phyloP scores from a whole-genome alignment of 2,888 invertebrate species.

The Leucania comma region DNA sequence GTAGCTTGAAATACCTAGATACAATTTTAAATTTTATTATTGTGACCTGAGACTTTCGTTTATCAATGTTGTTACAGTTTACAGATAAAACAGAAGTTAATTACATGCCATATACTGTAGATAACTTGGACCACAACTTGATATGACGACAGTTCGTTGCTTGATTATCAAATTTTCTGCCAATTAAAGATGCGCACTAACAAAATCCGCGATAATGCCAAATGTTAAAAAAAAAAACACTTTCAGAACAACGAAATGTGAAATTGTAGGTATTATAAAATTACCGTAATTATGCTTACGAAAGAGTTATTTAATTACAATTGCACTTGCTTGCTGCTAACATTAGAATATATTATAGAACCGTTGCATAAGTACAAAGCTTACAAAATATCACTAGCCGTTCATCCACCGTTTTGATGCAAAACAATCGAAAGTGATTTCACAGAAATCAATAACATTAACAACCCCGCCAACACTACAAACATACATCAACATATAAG shows the following conservation, averaged over 20 bases:
- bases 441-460: constrained; percentile 78
- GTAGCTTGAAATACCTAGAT: not conserved
- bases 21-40: not conserved
- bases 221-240: not conserved
- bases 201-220: not conserved
- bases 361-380: constrained; percentile 54
- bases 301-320: constrained; percentile 34
- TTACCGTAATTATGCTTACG: constrained; percentile 1
- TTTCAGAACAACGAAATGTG: not conserved
- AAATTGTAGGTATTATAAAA: not conserved
- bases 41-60: not conserved
- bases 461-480: constrained; percentile 27
- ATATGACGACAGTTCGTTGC: constrained; percentile 1
- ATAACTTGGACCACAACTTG: constrained; percentile 1
- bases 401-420: constrained; percentile 81
- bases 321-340: constrained; percentile 42
- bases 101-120: not conserved
- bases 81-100: constrained; percentile 9
- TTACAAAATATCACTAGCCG: constrained; percentile 73
- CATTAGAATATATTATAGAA: constrained; percentile 28
- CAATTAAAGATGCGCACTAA: constrained; percentile 19
- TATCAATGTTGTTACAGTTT: constrained; percentile 12
- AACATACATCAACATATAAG: not conserved
- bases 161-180: constrained; percentile 15
- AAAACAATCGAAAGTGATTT: constrained; percentile 83